Base-by-base conservation (phyloP, 2,113 vertebrate genomes). In the Percina caprodes region DNA sequence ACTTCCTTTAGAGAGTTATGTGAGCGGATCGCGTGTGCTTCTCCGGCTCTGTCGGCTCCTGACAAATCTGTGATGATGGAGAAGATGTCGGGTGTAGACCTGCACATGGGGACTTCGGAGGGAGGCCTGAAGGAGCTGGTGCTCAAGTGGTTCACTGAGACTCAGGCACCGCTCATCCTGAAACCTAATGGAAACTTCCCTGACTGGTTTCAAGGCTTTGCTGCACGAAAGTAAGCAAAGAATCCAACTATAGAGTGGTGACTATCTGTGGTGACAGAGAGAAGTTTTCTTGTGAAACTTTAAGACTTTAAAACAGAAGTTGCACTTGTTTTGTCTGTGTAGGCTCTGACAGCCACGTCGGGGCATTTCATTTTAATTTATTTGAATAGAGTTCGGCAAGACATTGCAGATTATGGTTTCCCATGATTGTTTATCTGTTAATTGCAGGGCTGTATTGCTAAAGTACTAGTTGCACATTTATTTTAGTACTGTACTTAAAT, bases 161-260 rank as follows among this genome's bases (percentile, higher is more conserved):
- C 96, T 0, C 97, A 98, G 91, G 96, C 94, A 0, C 82, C 63
- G 0, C 86, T 93, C 61, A 48, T 97, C 74, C 65, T 93, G 7
- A 80, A 91, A 65, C 9, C 39, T 42, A 14, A 91, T 0, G 96
- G 96, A 10, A 91, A 89, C 51, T 95, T 97, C 83, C 97, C 97
- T 0, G 10, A 65, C 61, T 98, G 97, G 97, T 98, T 99, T 85
- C 96, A 96, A 0, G 97, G 97, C 74, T 96, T 97, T 73, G 84
- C 96, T 61, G 92, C 94, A 15, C 92, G 97, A 59, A 95, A 92
- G 97, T 97, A 94, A 96, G 96, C 21, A 35, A 21, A 24, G 4
- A 71, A 7, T 14, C 18, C 5, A 18, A 19, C 14, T 0, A 3
- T 7, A 26, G 7, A 24, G n/a, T n/a, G n/a, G n/a, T n/a, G n/a